Evolutionary conservation across 2,888 invertebrate species (phyloP), one percentile per base, ranked within the genome.

Genomic region (Heliconius cydno): DNA sequence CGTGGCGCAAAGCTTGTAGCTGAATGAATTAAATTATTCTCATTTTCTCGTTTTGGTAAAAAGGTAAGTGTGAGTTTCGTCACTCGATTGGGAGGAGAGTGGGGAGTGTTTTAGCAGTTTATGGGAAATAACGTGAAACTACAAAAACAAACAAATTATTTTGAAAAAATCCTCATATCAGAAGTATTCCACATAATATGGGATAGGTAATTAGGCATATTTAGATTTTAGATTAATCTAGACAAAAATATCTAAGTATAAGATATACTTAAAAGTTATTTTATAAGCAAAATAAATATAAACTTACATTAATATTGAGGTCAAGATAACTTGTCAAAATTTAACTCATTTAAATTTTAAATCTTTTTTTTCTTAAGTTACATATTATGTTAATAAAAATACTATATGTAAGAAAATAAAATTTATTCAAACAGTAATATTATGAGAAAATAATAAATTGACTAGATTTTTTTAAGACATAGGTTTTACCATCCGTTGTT

Each of bases 401-500:
- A 72, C 28, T 22, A 30, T 30, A 12, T 28, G 22, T 4, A 66
- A 1, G 60, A 41, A 41, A 75, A 75, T 41, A 46, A 19, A 41
- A 38, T 65, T 46, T 65, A 78, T 74, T 74, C 7, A 73, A 57
- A 73, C 38, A 72, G 41, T n/a, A 65, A 28, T 13, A 60, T 30
- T 57, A 34, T 67, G 28, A 25, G 34, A 25, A 74, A 60, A 63
- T n/a, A n/a, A n/a, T 30, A 34, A 34, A 57, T 60, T 79, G 78
- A 79, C 78, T 79, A 79, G 78, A 79, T 12, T 68, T 73, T 28
- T 19, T 7, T 28, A 5, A 72, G 22, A 57, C 15, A 30, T 19
- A 57, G n/a, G 12, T 30, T 41, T 75, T 79, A 79, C 78, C 78
- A 79, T n/a, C 78, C 74, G 25, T 60, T 78, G n/a, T 22, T 65